phyloP scores from a whole-genome alignment of 2,888 invertebrate species.

The Netelia fuscicornis region DNA sequence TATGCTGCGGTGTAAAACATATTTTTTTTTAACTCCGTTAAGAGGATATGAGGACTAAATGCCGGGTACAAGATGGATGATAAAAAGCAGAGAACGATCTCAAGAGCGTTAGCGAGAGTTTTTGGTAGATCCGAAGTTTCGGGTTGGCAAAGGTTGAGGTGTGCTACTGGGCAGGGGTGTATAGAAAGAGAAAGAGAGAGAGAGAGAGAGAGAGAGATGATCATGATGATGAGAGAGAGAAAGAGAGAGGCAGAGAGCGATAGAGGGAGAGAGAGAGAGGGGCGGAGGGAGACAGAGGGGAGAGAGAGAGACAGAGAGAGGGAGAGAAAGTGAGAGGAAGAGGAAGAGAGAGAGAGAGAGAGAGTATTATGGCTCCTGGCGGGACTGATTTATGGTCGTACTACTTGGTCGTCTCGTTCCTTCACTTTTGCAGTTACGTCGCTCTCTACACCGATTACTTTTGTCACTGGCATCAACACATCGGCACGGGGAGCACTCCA shows the following conservation, averaged over 20 bases:
- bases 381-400: conserved; percentile 63
- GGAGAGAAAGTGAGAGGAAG: background rate
- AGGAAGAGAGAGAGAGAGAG: background rate
- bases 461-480: conserved; percentile 22
- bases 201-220: background rate
- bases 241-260: too few relatives aligned
- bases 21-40: background rate
- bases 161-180: conserved; percentile 8
- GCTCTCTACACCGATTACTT: conserved; percentile 21
- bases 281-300: background rate
- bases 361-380: conserved; percentile 45
- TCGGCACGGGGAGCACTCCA: background rate
- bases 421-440: conserved; percentile 40
- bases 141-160: background rate
- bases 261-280: background rate
- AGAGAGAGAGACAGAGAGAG: too few relatives aligned
- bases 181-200: background rate
- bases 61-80: conserved; percentile 25
- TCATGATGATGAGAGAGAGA: background rate
- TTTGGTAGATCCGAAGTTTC: conserved; percentile 35
- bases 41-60: background rate
- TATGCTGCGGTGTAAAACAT: background rate
- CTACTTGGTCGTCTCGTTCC: conserved; percentile 43
- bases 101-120: conserved; percentile 24
- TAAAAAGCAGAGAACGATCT: conserved; percentile 29